phyloP scores from a whole-genome alignment of 1,140 invertebrate species.

The Bemisia tabaci region DNA sequence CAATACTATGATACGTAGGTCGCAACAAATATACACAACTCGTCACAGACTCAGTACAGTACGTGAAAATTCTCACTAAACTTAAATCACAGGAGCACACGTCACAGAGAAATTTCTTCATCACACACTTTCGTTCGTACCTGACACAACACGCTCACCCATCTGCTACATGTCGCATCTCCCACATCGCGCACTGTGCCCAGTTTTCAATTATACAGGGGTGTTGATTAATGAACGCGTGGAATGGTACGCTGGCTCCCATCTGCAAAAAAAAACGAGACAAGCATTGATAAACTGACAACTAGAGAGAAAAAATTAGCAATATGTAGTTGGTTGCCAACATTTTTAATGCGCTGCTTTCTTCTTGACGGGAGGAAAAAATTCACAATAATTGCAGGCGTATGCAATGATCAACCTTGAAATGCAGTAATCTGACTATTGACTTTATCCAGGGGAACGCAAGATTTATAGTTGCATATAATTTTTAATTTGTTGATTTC shows the following conservation, averaged over 20 bases:
- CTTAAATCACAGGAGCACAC: not conserved
- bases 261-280: not conserved
- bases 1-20: not conserved
- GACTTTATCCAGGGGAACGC: too few relatives aligned
- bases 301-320: too few relatives aligned
- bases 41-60: not conserved
- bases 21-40: not conserved
- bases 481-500: too few relatives aligned
- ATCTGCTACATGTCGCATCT: not conserved
- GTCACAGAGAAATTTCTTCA: not conserved
- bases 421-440: too few relatives aligned
- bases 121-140: too few relatives aligned
- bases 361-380: too few relatives aligned
- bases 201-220: not conserved
- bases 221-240: not conserved
- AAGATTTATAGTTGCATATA: too few relatives aligned
- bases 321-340: too few relatives aligned
- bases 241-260: not conserved
- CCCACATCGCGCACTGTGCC: not conserved
- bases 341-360: too few relatives aligned
- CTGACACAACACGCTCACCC: not conserved
- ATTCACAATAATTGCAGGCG: too few relatives aligned
- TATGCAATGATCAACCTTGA: too few relatives aligned
- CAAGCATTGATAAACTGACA: too few relatives aligned
- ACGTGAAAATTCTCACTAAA: not conserved